phyloP scores from a whole-genome alignment of 2,797 vertebrate species.

The Brachyrhaphis roseni region DNA sequence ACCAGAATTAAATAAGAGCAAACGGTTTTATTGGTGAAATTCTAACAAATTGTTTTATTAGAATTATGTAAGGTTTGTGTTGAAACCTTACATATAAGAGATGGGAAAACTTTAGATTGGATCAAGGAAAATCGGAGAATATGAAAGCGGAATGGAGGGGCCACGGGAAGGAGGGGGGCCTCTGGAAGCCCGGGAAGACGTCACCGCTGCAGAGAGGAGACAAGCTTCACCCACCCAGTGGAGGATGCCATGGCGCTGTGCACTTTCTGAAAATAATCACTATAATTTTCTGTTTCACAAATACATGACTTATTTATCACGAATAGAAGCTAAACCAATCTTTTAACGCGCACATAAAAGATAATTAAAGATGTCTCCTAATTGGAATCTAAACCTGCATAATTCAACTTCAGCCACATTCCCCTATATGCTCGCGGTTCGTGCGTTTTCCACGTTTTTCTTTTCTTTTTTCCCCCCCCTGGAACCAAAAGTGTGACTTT shows the following conservation, averaged over 20 bases:
- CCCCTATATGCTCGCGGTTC: neutral
- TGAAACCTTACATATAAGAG: constrained; percentile 16
- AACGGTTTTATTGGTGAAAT: neutral
- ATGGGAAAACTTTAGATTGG: constrained; percentile 46
- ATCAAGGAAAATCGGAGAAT: constrained; percentile 12
- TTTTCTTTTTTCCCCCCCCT: neutral
- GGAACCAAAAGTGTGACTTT: neutral
- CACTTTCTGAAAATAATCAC: neutral
- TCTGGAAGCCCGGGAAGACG: constrained; percentile 38
- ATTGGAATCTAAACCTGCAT: neutral
- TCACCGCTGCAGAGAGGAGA: constrained; percentile 49
- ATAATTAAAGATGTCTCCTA: neutral
- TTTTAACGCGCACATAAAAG: neutral
- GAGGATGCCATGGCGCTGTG: neutral
- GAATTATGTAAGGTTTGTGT: too few species aligned
- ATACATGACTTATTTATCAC: neutral
- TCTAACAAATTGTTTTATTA: neutral
- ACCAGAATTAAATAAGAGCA: neutral
- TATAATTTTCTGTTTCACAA: neutral
- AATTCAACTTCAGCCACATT: neutral
- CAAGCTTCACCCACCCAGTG: constrained; percentile 1
- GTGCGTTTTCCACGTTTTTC: neutral
- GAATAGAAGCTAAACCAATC: neutral
- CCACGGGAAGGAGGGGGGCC: neutral
- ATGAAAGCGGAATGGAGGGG: constrained; percentile 4